Evolutionary conservation across 2,113 vertebrate genomes (phyloP).

Genomic region (Onychorhynchus coronatus): DNA sequence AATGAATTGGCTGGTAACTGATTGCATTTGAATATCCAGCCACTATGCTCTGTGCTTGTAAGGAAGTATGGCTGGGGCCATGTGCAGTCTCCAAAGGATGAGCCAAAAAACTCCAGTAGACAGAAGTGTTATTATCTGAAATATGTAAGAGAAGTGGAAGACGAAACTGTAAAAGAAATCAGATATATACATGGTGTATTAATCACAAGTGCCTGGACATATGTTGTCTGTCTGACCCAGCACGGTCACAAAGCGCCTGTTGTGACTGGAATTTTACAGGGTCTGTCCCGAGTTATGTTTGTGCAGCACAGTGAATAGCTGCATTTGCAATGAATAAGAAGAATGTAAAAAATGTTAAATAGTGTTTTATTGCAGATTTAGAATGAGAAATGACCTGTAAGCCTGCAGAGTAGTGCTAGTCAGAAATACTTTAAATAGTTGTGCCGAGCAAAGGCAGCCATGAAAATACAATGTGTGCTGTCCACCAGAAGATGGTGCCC

Average conservation of each 20-base stretch:
- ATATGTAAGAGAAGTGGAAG: not conserved
- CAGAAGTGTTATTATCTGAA: not conserved
- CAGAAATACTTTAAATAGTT: slow-evolving; percentile 41
- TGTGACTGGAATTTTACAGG: not conserved
- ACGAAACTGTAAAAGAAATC: not conserved
- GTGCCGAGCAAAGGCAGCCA: not conserved
- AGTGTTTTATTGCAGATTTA: slow-evolving; percentile 48
- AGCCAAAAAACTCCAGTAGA: not conserved
- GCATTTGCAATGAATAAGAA: slow-evolving; percentile 14
- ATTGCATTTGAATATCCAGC: not conserved
- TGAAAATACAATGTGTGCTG: not conserved
- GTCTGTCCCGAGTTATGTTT: not conserved
- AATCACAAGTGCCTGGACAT: not conserved
- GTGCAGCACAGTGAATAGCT: slow-evolving; percentile 9
- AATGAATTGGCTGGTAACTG: not conserved
- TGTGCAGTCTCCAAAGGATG: not conserved
- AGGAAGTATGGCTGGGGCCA: not conserved
- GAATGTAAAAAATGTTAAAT: slow-evolving; percentile 62
- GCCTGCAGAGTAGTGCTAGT: not conserved
- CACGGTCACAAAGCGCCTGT: not conserved
- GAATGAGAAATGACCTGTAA: slow-evolving; percentile 21
- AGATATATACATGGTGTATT: not conserved
- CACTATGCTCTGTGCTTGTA: not conserved
- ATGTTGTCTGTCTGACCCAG: not conserved
- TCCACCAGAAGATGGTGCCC: slow-evolving; percentile 56